A percentile compares a stretch with the other conserved stretches of the same genome.
Evolutionary conservation across 2,888 invertebrate species (phyloP).

Genomic region (Synergus japonicus): DNA sequence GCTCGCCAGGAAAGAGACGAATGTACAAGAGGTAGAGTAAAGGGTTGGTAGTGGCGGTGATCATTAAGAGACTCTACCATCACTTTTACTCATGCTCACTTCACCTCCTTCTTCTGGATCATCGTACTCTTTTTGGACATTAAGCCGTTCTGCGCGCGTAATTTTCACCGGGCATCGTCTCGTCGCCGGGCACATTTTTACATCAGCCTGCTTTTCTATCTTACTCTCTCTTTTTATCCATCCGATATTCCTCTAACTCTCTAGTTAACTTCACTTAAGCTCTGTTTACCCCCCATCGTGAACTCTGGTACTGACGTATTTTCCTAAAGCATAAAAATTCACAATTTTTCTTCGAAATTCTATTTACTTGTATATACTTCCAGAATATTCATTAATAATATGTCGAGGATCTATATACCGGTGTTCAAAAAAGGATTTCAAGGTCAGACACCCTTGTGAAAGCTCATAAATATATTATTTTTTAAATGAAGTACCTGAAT

Average conservation of each 20-base stretch:
- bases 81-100: slow-evolving; percentile 46
- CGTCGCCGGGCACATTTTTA: slow-evolving; percentile 34
- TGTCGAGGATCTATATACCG: no score
- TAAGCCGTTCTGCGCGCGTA: slow-evolving; percentile 68
- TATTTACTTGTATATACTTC: no score
- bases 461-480: no score
- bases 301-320: neutral
- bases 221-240: neutral
- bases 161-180: slow-evolving; percentile 53
- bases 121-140: slow-evolving; percentile 63
- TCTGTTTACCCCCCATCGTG: slow-evolving; percentile 61
- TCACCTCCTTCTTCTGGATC: slow-evolving; percentile 46
- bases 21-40: slow-evolving; percentile 52
- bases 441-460: no score
- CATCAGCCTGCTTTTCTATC: slow-evolving; percentile 22
- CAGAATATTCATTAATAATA: no score
- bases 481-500: no score
- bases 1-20: slow-evolving; percentile 48
- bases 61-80: slow-evolving; percentile 59
- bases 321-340: neutral
- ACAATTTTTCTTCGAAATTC: neutral
- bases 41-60: slow-evolving; percentile 49
- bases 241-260: slow-evolving; percentile 59
- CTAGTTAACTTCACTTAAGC: slow-evolving; percentile 67
- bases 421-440: no score